Evolutionary conservation across 2,888 invertebrate genomes (phyloP).

Genomic region (Tenthredo notha): DNA sequence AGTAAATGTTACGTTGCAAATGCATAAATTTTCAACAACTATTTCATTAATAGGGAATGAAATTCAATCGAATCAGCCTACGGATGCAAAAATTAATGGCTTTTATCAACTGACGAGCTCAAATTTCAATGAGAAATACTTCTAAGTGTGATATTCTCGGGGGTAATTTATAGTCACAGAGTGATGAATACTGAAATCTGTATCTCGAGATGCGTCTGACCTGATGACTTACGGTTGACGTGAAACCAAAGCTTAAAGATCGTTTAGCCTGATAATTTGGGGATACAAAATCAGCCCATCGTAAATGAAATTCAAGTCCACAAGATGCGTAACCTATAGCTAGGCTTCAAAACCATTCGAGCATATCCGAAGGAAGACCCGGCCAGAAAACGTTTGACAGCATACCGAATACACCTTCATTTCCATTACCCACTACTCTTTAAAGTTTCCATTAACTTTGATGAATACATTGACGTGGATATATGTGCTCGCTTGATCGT

Average conservation of each 20-base stretch:
- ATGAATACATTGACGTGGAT: not conserved
- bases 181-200: slow-evolving; percentile 16
- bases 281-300: not conserved
- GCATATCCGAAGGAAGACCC: slow-evolving; percentile 24
- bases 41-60: not conserved
- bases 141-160: not conserved
- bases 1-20: not conserved
- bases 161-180: not conserved
- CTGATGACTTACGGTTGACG: slow-evolving; percentile 31
- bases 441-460: not conserved
- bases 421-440: slow-evolving; percentile 2
- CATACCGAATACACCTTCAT: not conserved
- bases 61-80: not conserved
- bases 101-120: not conserved
- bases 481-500: not conserved
- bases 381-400: slow-evolving; percentile 16
- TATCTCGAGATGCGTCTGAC: slow-evolving; percentile 33
- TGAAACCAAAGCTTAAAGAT: slow-evolving; percentile 46
- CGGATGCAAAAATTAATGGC: not conserved
- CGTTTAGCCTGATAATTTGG: slow-evolving; percentile 16
- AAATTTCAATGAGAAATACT: not conserved
- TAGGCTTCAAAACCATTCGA: slow-evolving; percentile 15
- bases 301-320: slow-evolving; percentile 41
- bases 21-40: not conserved
- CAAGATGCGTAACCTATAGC: slow-evolving; percentile 14